phyloP scores from a whole-genome alignment of 2,113 vertebrate genomes.

The Heptranchias perlo region DNA sequence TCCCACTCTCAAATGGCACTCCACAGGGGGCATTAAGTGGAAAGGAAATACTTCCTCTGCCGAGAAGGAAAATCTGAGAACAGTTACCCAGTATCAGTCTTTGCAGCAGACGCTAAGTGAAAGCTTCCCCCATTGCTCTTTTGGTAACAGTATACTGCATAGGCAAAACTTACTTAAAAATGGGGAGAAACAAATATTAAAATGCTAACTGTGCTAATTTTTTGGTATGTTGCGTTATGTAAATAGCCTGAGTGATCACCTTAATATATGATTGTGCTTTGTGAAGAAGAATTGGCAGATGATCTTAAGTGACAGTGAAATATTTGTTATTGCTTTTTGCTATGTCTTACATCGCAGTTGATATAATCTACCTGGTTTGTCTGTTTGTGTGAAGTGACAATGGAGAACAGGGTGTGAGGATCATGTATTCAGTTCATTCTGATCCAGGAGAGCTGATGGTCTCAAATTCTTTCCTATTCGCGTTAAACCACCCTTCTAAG shows the following conservation, averaged over 20 bases:
- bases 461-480: background rate
- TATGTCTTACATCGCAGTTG: background rate
- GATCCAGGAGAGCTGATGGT: background rate
- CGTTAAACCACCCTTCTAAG: background rate
- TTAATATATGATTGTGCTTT: background rate
- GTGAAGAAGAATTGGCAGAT: background rate
- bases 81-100: background rate
- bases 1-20: background rate
- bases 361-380: too few relatives aligned
- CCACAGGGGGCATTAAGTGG: background rate
- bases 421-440: background rate
- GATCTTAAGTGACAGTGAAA: background rate
- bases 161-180: background rate
- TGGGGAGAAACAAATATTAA: background rate
- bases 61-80: background rate
- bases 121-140: background rate
- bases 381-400: background rate
- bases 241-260: background rate
- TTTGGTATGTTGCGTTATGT: background rate
- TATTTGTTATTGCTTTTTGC: background rate
- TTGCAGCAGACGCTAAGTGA: background rate
- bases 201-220: background rate
- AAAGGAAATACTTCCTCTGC: background rate
- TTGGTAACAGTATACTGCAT: background rate
- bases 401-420: background rate